Evolutionary conservation across 2,797 vertebrate species (phyloP).

Genomic region (Perodicticus potto): DNA sequence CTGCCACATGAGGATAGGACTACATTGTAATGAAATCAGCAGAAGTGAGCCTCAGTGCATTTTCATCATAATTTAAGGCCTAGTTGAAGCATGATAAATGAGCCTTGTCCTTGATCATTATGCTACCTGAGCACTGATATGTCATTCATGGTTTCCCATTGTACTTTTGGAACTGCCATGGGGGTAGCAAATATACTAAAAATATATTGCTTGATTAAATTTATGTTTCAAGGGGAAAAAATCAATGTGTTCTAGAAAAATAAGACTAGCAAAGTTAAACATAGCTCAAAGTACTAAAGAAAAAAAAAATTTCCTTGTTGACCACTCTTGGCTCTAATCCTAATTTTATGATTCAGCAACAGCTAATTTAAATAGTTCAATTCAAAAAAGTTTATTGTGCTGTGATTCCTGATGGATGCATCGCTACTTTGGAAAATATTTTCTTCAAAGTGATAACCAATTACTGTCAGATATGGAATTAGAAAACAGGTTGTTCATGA

Average conservation of each 20-base stretch:
- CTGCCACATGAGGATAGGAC: not conserved
- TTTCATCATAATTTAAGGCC: conserved; percentile 69
- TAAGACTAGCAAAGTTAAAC: conserved; percentile 5
- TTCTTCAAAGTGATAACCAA: not conserved
- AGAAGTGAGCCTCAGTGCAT: conserved; percentile 33
- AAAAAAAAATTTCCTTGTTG: not conserved
- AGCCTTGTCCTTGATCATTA: conserved; percentile 66
- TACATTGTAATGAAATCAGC: conserved; percentile 60
- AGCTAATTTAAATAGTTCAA: not conserved
- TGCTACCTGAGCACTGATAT: conserved; percentile 44
- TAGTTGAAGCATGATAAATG: conserved; percentile 66
- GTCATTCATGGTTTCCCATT: conserved; percentile 55
- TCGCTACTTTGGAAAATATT: not conserved
- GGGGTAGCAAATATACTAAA: conserved; percentile 35
- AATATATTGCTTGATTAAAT: conserved; percentile 4
- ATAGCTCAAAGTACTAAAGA: not conserved
- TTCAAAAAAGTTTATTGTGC: not conserved
- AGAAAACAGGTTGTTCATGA: not conserved
- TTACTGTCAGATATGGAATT: not conserved
- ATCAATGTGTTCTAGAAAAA: not conserved
- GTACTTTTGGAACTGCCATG: conserved; percentile 48
- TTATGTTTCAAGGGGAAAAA: conserved; percentile 58
- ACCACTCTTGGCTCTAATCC: not conserved
- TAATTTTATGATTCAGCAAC: not conserved
- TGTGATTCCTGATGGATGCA: not conserved